A percentile compares a stretch with the other conserved stretches of the same genome.
phyloP scores from a whole-genome alignment of 1,140 invertebrate genomes.

The Aphis craccivora region DNA sequence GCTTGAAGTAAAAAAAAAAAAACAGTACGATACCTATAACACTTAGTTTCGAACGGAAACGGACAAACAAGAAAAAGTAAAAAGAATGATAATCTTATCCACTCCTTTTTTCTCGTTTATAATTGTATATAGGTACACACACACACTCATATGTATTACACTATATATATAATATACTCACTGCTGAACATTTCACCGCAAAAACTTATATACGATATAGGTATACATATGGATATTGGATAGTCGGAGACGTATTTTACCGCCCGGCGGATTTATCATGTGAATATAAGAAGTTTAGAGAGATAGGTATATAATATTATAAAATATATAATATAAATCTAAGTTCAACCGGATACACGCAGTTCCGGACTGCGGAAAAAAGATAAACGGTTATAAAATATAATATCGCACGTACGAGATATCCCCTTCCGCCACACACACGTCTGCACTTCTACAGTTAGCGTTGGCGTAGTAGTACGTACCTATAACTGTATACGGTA shows the following conservation, averaged over 20 bases:
- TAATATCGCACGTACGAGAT: slow-evolving; percentile 7
- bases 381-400: not conserved
- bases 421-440: not conserved
- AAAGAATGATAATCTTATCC: not conserved
- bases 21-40: not conserved
- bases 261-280: not conserved
- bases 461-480: not conserved
- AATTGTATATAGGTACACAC: not conserved
- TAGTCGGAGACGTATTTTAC: not conserved
- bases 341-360: slow-evolving; percentile 1
- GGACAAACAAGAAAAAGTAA: not conserved
- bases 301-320: not conserved
- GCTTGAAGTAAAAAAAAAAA: not conserved
- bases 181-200: not conserved
- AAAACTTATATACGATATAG: not conserved
- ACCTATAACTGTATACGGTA: not conserved
- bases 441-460: not conserved
- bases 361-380: slow-evolving; percentile 20
- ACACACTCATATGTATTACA: not conserved
- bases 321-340: not conserved
- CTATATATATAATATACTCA: not conserved
- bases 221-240: not conserved
- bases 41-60: not conserved
- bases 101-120: not conserved
- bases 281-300: not conserved